Percentiles rank a stretch among this genome's conserved stretches.
Evolutionary conservation across 2,888 invertebrate genomes (phyloP).

Genomic region (Dryocosmus kuriphilus): DNA sequence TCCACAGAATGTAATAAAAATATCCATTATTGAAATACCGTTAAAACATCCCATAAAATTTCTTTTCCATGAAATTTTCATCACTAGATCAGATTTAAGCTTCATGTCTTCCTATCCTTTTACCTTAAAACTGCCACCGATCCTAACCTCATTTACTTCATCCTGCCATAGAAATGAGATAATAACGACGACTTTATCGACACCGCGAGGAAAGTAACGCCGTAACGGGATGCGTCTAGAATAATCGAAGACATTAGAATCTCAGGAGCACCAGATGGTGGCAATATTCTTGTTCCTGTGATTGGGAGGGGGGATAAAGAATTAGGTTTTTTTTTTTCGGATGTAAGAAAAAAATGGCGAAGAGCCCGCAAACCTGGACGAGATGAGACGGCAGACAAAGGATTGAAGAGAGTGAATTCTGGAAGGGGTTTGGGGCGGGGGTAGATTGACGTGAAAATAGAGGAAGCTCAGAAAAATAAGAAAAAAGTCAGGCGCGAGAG

Average conservation of each 20-base stretch:
- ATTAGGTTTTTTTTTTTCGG: slow-evolving; percentile 54
- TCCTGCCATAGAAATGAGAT: slow-evolving; percentile 23
- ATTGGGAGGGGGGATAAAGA: slow-evolving; percentile 40
- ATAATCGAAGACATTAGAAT: slow-evolving; percentile 36
- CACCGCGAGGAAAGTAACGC: slow-evolving; percentile 30
- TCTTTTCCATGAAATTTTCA: slow-evolving; percentile 23
- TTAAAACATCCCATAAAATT: not conserved
- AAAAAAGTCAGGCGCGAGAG: slow-evolving; percentile 49
- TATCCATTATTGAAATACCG: not conserved
- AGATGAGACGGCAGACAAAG: slow-evolving; percentile 52
- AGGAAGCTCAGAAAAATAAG: slow-evolving; percentile 57
- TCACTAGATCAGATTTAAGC: not conserved
- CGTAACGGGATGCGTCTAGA: slow-evolving; percentile 18
- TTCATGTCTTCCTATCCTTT: not conserved
- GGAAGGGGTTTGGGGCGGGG: slow-evolving; percentile 46
- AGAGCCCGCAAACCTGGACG: slow-evolving; percentile 54
- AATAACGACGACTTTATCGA: slow-evolving; percentile 33
- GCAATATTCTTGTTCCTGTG: slow-evolving; percentile 2
- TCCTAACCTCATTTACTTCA: slow-evolving; percentile 26
- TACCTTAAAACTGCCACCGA: slow-evolving; percentile 11
- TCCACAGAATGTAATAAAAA: too few relatives aligned
- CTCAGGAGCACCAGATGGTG: slow-evolving; percentile 23
- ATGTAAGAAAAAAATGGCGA: slow-evolving; percentile 45
- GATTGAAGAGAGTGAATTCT: slow-evolving; percentile 47
- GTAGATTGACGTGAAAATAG: slow-evolving; percentile 56